Percentiles rank a stretch among this genome's conserved stretches.
Conservation (phyloP, 2,888 invertebrate genomes). For the Stramonita haemastoma region DNA sequence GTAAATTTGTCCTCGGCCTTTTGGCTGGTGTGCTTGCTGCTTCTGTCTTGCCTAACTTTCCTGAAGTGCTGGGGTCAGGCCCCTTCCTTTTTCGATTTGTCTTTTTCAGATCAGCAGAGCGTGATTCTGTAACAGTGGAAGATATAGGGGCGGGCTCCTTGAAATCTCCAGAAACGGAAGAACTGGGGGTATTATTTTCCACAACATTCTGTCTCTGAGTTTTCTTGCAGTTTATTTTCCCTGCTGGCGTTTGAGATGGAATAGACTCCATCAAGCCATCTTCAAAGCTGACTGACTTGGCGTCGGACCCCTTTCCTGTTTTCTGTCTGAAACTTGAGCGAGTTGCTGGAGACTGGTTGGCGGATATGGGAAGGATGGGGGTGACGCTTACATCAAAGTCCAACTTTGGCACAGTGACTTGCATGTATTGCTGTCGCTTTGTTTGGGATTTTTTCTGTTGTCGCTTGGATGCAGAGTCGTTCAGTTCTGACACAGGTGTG, state of each 20-base stretch:
- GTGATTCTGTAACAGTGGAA: neutral
- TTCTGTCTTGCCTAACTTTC: neutral
- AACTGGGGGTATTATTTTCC: neutral
- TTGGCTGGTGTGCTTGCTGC: neutral
- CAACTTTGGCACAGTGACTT: neutral
- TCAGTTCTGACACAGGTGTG: conserved; percentile 31
- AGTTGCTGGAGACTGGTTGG: neutral
- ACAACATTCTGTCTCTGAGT: neutral
- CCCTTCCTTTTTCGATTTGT: neutral
- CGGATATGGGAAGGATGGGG: conserved; percentile 30
- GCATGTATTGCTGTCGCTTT: neutral
- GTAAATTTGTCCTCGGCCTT: neutral
- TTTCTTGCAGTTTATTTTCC: neutral
- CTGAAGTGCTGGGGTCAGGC: neutral
- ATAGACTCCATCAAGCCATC: neutral
- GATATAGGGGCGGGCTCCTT: neutral
- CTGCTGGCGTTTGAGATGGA: conserved; percentile 16
- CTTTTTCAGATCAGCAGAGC: neutral
- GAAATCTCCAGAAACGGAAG: neutral
- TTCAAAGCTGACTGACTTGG: neutral
- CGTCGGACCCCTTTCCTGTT: neutral
- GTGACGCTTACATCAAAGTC: conserved; percentile 32
- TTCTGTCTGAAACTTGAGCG: neutral
- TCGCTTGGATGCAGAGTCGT: neutral
- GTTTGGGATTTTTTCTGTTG: neutral